Percentiles rank a stretch among this genome's conserved stretches.
Conservation (phyloP, 2,797 vertebrate genomes). For the Mus spretus region DNA sequence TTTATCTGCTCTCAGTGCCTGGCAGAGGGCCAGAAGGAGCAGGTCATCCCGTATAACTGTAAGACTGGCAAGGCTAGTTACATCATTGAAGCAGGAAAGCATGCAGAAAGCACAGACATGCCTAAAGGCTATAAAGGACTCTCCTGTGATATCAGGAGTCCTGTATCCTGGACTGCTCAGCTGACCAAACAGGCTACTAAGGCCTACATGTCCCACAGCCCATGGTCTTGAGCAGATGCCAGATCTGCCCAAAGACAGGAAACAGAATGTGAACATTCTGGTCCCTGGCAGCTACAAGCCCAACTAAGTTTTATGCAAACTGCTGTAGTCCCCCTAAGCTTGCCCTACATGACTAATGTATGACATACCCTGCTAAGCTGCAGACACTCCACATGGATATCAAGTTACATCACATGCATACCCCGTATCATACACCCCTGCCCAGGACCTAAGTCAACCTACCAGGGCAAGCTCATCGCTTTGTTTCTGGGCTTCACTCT, state of each 20-base stretch:
- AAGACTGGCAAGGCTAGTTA: background rate
- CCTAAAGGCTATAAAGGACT: background rate
- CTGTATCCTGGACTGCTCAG: background rate
- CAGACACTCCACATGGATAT: background rate
- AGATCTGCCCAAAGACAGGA: too few species aligned
- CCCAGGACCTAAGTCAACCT: slow-evolving; percentile 52
- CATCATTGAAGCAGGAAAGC: background rate
- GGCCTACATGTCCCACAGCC: background rate
- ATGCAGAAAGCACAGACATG: background rate
- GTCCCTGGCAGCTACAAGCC: background rate
- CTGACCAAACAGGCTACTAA: background rate
- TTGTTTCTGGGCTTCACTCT: slow-evolving; percentile 93
- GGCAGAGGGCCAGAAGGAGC: fast-evolving
- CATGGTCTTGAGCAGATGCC: background rate
- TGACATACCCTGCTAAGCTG: too few species aligned
- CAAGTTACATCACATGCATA: background rate
- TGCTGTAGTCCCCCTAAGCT: background rate
- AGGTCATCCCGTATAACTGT: background rate
- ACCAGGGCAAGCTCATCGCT: slow-evolving; percentile 94
- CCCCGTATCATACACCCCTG: fast-evolving
- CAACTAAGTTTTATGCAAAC: background rate
- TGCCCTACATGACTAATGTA: background rate
- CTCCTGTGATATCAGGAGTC: background rate
- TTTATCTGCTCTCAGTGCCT: background rate
- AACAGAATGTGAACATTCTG: background rate